phyloP scores from a whole-genome alignment of 2,113 vertebrate genomes.

The Mola mola region DNA sequence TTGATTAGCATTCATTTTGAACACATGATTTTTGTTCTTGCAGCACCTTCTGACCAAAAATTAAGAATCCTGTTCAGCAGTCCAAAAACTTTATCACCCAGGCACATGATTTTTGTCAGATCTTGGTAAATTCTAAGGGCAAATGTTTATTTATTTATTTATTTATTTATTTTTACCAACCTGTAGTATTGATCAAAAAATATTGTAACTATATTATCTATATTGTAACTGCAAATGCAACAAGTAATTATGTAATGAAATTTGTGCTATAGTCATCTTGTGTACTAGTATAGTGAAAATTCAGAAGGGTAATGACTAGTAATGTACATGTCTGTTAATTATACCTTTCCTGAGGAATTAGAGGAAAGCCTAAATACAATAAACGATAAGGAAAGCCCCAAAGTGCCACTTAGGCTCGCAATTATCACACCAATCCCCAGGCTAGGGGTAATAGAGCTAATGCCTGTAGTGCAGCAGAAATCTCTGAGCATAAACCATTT shows the following conservation, averaged over 20 bases:
- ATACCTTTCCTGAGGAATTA: constrained; percentile 8
- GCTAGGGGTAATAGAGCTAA: constrained; percentile 47
- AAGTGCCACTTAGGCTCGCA: constrained; percentile 52
- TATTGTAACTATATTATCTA: no score
- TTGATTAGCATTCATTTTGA: no score
- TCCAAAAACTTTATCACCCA: no score
- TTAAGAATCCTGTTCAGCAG: no score
- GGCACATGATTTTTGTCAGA: no score
- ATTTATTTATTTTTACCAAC: no score
- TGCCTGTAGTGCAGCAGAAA: constrained; percentile 46
- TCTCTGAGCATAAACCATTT: constrained; percentile 60
- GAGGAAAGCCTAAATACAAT: constrained; percentile 29
- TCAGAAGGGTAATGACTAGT: neutral
- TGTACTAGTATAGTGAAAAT: neutral
- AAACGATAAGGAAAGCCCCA: constrained; percentile 36
- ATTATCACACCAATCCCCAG: constrained; percentile 55
- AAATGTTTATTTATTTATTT: no score
- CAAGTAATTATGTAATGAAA: constrained; percentile 7
- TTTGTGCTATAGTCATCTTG: neutral
- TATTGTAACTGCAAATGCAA: neutral
- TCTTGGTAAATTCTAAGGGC: neutral
- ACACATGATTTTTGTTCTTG: no score
- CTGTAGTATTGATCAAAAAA: no score
- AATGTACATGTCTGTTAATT: constrained; percentile 28
- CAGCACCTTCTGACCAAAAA: no score